Base-by-base conservation (phyloP, 2,113 vertebrate genomes). In the Limnothrissa miodon region DNA sequence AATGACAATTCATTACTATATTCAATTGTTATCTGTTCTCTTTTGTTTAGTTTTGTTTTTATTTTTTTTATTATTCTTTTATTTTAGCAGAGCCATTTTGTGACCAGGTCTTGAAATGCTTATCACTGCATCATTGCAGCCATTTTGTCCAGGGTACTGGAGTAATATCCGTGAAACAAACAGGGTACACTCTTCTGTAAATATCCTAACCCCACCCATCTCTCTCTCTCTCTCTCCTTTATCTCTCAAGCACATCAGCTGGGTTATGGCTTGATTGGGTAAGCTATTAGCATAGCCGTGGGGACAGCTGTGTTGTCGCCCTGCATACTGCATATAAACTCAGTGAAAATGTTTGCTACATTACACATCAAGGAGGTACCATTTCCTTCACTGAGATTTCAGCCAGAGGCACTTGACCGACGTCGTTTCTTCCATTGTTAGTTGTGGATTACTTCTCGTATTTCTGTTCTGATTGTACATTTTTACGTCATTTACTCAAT, bases 111-210 rank as follows among this genome's bases (percentile, higher is more conserved):
- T 74, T 15, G 29, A 59, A 45, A 29, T 39, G n/a, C 78, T 44
- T 36, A 11, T 81, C 51, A 23, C 62, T 79, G 46, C 44, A 79
- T 48, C 7, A 74, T 83, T 79, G 80, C 10, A 78, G 29, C 33
- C 59, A 5, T 45, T 79, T 80, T 62, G 45, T 80, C 80, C 78
- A 86, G 85, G 88, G 87, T 86, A 87, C 88, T 88, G 88, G 87
- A 86, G 89, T 91, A 86, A 85, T 86, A 89, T 88, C 83, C 89
- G 90, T 90, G 90, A 90, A 92, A 88, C 89, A 90, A 90, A 94
- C 93, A 93, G 93, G 93, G 92, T 94, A 92, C 88, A 91, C 56
- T 86, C 88, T 92, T 93, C 92, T 94, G 92, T 93, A 93, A 88
- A 86, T 36, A 70, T 62, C 79, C 82, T 5, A 70, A 15, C 66